Base-by-base conservation (phyloP, 2,113 vertebrate genomes). In the Rattus rattus region DNA sequence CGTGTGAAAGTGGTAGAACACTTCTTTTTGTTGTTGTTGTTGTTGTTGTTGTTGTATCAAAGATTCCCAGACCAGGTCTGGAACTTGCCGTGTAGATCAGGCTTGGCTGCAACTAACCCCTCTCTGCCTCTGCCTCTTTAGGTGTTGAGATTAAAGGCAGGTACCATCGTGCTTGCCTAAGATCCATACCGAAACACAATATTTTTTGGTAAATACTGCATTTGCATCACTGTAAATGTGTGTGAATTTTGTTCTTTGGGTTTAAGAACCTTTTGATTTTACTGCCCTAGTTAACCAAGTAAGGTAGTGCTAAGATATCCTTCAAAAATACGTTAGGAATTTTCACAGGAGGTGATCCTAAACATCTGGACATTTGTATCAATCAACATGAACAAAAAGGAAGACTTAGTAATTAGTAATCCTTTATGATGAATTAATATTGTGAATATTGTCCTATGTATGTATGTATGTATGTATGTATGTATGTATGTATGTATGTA, bases 231-330 rank as follows among this genome's bases (percentile, higher is more conserved):
- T 86, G 9, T 69, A 30, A 79, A 11, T 90, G 7, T 59, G 20
- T 30, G 28, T 86, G 67, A 43, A 93, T 96, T 91, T 96, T 39
- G 56, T 83, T 87, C 39, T 93, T 93, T 28, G 24, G 56, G 86
- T 30, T 93, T 69, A 75, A 30, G 20, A 33, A 43, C 63, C 65
- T 61, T 77, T 79, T 96, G 86, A 77, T 80, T 61, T 85, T 59
- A 6, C 22, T 76, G 52, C 49, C n/a, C 36, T 81, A 14, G 22
- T 76, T 92, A 96, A 59, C 72, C 63, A 86, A 56, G 84, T 90
- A 56, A 19, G 5, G 39, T 90, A 47, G 9, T 49, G 84, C 63
- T 81, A 87, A 92, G 70, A 59, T 61, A 83, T 91, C 43, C 73
- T 95, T 91, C 59, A 65, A 81, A 91, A 72, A 16, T 73, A 39